Conservation (phyloP, 1,140 invertebrate species). For the Lordiphosa mommai region DNA sequence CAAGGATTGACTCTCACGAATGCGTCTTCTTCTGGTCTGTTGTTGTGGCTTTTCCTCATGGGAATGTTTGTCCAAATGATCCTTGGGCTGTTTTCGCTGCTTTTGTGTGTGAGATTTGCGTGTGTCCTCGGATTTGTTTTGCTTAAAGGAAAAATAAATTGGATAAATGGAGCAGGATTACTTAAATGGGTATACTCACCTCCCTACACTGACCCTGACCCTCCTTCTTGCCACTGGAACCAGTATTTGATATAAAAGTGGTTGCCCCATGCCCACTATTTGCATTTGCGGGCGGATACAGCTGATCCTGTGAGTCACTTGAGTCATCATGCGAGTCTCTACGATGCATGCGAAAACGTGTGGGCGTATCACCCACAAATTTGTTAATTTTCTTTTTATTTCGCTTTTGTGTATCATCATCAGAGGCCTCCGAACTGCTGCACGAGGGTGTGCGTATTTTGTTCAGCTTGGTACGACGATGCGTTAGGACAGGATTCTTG, state of each 20-base stretch:
- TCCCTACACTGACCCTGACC: conserved; percentile 63
- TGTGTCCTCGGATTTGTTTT: conserved; percentile 68
- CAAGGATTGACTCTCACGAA: conserved; percentile 89
- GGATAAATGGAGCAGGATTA: not conserved
- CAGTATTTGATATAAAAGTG: conserved; percentile 59
- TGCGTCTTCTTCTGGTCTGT: conserved; percentile 80
- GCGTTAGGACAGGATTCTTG: conserved; percentile 79
- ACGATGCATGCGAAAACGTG: conserved; percentile 82
- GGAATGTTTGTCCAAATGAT: conserved; percentile 64
- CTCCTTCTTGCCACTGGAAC: conserved; percentile 64
- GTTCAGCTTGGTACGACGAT: conserved; percentile 86
- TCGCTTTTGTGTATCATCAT: conserved; percentile 91
- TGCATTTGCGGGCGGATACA: conserved; percentile 79
- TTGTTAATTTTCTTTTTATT: conserved; percentile 89
- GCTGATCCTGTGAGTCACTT: conserved; percentile 86
- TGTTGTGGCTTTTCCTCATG: conserved; percentile 45
- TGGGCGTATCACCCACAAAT: conserved; percentile 81
- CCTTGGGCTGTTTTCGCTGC: conserved; percentile 61
- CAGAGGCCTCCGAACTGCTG: conserved; percentile 93
- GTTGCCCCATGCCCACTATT: conserved; percentile 40
- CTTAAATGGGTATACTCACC: conserved; percentile 12
- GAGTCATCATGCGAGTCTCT: conserved; percentile 89
- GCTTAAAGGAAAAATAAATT: conserved; percentile 17
- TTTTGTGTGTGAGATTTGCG: conserved; percentile 71
- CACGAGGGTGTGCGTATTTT: conserved; percentile 91